Conservation (phyloP, 2,888 invertebrate genomes). For the Ceratothoa steindachneri region DNA sequence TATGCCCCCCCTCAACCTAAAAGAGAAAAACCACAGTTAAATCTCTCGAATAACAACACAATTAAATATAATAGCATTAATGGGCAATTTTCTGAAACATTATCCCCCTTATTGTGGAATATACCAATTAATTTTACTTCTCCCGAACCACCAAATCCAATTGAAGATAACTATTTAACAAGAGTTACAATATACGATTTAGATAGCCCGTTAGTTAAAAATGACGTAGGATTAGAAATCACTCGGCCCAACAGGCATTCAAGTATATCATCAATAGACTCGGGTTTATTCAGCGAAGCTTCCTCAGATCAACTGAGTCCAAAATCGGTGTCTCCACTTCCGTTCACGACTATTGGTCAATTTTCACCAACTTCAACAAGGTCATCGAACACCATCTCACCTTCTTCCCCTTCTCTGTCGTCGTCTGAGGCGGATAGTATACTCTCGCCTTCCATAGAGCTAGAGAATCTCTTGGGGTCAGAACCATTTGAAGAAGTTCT, state of each 20-base stretch:
- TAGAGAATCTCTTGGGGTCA: conserved; percentile 39
- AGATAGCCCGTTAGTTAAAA: conserved; percentile 40
- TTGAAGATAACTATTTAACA: background rate
- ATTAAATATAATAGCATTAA: background rate
- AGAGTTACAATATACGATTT: conserved; percentile 1
- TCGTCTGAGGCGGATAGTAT: conserved; percentile 43
- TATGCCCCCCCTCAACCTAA: conserved; percentile 20
- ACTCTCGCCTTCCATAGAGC: conserved; percentile 28
- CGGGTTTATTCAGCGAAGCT: conserved; percentile 38
- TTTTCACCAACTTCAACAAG: conserved; percentile 16
- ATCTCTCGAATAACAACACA: background rate
- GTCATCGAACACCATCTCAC: conserved; percentile 24
- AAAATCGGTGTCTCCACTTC: conserved; percentile 17
- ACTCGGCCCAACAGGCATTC: conserved; percentile 26
- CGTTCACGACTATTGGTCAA: conserved; percentile 21
- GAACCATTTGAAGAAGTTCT: conserved; percentile 45
- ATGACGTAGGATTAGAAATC: conserved; percentile 43
- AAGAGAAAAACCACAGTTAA: conserved; percentile 10
- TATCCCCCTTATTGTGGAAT: background rate
- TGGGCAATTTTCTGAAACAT: background rate
- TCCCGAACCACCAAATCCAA: background rate
- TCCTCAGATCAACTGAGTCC: conserved; percentile 36
- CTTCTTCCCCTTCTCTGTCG: conserved; percentile 28
- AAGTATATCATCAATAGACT: conserved; percentile 20
- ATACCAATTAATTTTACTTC: background rate